Evolutionary conservation across 2,888 invertebrate genomes (phyloP), one percentile per base, ranked within the genome.

Genomic region (Perdita meconis): DNA sequence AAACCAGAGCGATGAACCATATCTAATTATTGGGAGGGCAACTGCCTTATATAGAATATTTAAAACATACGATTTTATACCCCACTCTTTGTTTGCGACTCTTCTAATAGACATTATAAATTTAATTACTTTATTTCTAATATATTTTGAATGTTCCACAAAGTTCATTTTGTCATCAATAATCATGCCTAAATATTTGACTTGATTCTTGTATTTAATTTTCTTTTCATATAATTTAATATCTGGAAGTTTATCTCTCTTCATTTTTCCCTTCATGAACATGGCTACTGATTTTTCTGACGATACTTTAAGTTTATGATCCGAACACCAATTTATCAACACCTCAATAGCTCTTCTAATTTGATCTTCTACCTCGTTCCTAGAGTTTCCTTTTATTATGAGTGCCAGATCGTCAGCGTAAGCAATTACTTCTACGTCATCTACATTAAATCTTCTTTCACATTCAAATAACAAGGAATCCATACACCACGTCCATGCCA

Each of bases 131-230:
- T 63, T 69, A 0, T 57, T 30, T 12, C 69, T 1, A 1, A 63
- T 1, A 8, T 44, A 16, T 16, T 53, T 53, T 0, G 19, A 47
- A 38, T 74, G 74, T 8, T 12, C 16, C 1, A 69, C 36, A 0
- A 69, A 74, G 4, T n/a, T 68, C n/a, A 69, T n/a, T 19, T 55
- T 53, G 3, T 34, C n/a, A 12, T 75, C 70, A 13, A 70, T 26
- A 1, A 44, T 44, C 1, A 70, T 53, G 0, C 70, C 70, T 3
- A 75, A 44, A 22, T 74, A 69, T 13, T 69, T 74, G 10, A 22
- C 10, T 22, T 47, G n/a, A 0, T 0, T 38, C 0, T 22, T 13
- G 5, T 47, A 57, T 13, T 59, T 57, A 10, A 36, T 24, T 1
- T 68, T 51, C 2, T 5, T 1, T 0, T 19, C 2, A 8, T 36